Conservation (phyloP, 2,113 vertebrate genomes). For the Carettochelys insculpta region DNA sequence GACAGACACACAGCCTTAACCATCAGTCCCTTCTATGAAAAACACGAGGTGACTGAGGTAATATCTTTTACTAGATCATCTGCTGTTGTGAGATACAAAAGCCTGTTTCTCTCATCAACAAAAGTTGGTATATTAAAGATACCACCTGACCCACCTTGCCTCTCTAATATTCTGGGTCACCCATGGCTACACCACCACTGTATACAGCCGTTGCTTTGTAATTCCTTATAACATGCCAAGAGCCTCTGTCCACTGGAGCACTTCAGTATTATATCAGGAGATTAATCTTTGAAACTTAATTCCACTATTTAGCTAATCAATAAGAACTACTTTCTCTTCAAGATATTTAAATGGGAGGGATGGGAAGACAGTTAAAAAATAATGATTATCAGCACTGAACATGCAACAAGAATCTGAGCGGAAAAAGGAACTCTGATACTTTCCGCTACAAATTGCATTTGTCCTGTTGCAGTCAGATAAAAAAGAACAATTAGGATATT, state of each 20-base stretch:
- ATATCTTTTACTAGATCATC: background rate
- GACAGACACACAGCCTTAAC: too few relatives aligned
- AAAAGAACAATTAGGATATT: background rate
- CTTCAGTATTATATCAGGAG: background rate
- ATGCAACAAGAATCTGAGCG: background rate
- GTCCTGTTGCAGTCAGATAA: background rate
- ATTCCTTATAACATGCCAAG: background rate
- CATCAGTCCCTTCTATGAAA: background rate
- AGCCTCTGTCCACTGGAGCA: background rate
- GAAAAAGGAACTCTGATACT: background rate
- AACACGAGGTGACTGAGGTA: background rate
- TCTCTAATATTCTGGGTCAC: background rate
- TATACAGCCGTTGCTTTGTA: background rate
- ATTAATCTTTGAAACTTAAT: background rate
- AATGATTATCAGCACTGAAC: background rate
- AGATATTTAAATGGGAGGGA: background rate
- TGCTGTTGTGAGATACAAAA: background rate
- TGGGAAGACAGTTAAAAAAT: background rate
- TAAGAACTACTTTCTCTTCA: background rate
- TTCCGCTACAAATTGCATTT: background rate
- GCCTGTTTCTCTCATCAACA: background rate
- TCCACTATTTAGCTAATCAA: background rate
- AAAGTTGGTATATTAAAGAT: background rate
- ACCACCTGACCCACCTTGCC: background rate
- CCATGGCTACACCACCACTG: background rate